Percentiles rank a stretch among this genome's conserved stretches.
Evolutionary conservation across 2,797 vertebrate genomes (phyloP).

Genomic region (Lepidocolaptes lacrymiger): DNA sequence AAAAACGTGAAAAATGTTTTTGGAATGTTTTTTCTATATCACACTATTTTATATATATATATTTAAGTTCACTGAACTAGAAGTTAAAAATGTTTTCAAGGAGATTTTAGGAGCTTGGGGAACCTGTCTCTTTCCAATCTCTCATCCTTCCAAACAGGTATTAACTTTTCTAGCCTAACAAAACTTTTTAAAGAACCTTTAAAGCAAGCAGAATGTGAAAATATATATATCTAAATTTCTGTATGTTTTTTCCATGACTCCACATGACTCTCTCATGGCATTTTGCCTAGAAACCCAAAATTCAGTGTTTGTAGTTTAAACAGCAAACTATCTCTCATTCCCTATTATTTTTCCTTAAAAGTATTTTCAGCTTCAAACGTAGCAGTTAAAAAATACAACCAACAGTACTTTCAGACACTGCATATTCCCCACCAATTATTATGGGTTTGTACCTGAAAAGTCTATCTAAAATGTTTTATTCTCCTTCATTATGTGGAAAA

Average conservation of each 20-base stretch:
- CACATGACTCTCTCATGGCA: neutral
- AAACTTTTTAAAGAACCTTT: neutral
- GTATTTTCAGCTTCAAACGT: neutral
- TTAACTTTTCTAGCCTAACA: conserved; percentile 58
- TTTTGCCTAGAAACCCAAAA: neutral
- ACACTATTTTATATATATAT: neutral
- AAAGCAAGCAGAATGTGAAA: neutral
- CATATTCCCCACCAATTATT: neutral
- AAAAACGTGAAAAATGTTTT: conserved; percentile 54
- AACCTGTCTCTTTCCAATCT: neutral
- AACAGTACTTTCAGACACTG: neutral
- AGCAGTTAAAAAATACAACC: neutral
- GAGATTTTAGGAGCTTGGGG: neutral
- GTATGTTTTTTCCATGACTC: neutral
- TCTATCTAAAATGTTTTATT: neutral
- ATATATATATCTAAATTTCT: neutral
- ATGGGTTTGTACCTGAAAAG: neutral
- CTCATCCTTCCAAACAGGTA: conserved; percentile 51
- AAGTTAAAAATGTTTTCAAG: neutral
- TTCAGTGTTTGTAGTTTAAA: neutral
- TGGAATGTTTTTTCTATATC: conserved; percentile 45
- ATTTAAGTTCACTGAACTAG: neutral
- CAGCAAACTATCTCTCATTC: neutral
- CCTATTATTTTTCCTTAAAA: neutral
- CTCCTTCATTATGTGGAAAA: neutral